A percentile compares a stretch with the other conserved stretches of the same genome.
Conservation (phyloP, 2,888 invertebrate genomes). For the Drosophila ezoana region DNA sequence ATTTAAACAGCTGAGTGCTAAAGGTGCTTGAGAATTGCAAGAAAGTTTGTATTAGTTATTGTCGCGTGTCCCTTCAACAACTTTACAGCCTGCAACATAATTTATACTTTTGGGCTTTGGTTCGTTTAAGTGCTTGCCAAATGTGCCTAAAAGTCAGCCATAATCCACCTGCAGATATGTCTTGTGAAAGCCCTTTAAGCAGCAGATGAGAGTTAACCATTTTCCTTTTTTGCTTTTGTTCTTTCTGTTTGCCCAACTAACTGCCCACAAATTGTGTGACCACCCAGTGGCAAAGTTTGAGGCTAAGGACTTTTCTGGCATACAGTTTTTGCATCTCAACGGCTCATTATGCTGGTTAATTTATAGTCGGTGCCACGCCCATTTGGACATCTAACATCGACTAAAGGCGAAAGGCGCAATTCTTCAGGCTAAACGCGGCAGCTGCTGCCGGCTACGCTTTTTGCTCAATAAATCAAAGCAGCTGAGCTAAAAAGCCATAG, state of each 20-base stretch:
- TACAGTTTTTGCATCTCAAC: constrained; percentile 53
- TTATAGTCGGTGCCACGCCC: constrained; percentile 65
- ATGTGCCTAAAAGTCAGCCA: background rate
- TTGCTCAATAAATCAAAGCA: constrained; percentile 68
- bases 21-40: background rate
- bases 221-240: background rate
- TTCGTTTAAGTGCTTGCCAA: background rate
- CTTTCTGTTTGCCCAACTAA: constrained; percentile 9
- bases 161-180: background rate
- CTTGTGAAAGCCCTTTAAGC: background rate
- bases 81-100: background rate
- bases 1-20: too few relatives aligned
- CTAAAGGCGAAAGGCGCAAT: constrained; percentile 26
- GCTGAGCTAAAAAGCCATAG: constrained; percentile 42
- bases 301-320: background rate
- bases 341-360: constrained; percentile 71
- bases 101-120: background rate
- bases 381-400: constrained; percentile 24
- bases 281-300: constrained; percentile 30
- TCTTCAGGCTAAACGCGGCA: constrained; percentile 64
- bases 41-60: background rate
- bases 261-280: constrained; percentile 15
- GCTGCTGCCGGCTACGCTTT: constrained; percentile 76
- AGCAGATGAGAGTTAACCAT: background rate
- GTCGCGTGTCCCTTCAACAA: constrained; percentile 1